Percentiles rank a stretch among this genome's conserved stretches.
phyloP scores from a whole-genome alignment of 2,797 vertebrate genomes.

The Paramormyrops hopkinsi region DNA sequence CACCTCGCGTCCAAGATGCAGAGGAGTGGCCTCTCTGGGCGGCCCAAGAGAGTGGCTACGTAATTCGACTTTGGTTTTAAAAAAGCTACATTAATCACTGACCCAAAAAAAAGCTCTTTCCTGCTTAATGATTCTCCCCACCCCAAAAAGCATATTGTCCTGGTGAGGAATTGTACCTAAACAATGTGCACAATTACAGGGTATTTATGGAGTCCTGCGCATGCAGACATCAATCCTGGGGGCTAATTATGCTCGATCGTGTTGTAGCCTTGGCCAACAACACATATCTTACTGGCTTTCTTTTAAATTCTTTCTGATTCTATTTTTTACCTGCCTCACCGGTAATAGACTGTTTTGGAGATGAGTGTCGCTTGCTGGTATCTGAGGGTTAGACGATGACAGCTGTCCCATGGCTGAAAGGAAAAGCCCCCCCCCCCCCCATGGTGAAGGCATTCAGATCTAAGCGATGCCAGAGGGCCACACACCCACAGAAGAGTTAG shows the following conservation, averaged over 20 bases:
- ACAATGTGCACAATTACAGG: conserved; percentile 33
- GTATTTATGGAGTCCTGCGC: conserved; percentile 31
- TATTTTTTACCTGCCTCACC: conserved; percentile 30
- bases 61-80: not conserved
- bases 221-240: conserved; percentile 31
- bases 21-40: not conserved
- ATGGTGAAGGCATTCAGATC: conserved; percentile 4
- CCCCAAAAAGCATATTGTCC: not conserved
- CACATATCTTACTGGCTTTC: not conserved
- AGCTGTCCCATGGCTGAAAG: conserved; percentile 25
- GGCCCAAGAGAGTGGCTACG: not conserved
- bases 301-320: not conserved
- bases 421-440: conserved; percentile 3
- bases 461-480: not conserved
- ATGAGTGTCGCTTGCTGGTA: conserved; percentile 20
- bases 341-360: conserved; percentile 19
- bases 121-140: not conserved
- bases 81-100: not conserved
- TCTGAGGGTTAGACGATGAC: conserved; percentile 16
- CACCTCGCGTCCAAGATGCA: not conserved
- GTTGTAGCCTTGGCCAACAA: not conserved
- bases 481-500: not conserved
- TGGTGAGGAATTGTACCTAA: conserved; percentile 24
- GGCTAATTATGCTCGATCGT: conserved; percentile 26
- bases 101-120: not conserved